These are phyloP conservation scores for Leptopterna dolabrata DNA, from an alignment of 2,888 invertebrate genomes.

Conservation along the genomic window DNA sequence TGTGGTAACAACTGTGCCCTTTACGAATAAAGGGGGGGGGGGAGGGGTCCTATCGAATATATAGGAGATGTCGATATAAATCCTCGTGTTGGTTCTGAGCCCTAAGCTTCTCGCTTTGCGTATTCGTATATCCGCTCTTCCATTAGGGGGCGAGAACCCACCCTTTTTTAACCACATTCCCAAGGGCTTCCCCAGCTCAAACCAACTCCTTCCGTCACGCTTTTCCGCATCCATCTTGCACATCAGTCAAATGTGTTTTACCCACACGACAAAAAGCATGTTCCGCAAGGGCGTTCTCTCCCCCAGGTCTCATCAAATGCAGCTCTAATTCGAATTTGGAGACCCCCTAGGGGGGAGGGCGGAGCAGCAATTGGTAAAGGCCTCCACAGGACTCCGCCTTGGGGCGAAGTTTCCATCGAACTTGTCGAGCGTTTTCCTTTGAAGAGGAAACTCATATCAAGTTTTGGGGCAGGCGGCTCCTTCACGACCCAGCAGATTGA, in stretches of 20 bases:
- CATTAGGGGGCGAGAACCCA: not conserved
- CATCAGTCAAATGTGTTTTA: not conserved
- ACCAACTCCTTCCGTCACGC: not conserved
- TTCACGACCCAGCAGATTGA: not conserved
- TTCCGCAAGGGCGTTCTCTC: not conserved
- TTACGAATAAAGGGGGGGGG: not conserved
- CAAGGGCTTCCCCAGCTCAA: not conserved
- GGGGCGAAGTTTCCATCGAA: not conserved
- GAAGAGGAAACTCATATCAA: not conserved
- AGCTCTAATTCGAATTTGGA: not conserved
- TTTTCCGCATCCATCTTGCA: not conserved
- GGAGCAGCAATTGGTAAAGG: not conserved
- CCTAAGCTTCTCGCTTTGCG: not conserved
- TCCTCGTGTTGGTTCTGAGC: not conserved
- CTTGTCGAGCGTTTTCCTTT: not conserved
- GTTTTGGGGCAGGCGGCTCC: not conserved
- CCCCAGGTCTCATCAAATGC: not conserved
- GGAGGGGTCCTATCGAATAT: not conserved
- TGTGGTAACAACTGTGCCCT: no score
- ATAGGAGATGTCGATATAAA: conserved; percentile 1
- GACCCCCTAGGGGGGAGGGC: not conserved
- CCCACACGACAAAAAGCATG: not conserved
- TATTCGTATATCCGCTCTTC: not conserved
- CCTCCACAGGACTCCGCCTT: no score
- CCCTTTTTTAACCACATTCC: not conserved